Percentiles rank a stretch among this genome's conserved stretches.
Evolutionary conservation across 2,797 vertebrate species (phyloP).

Genomic region (Pseudopleuronectes americanus): DNA sequence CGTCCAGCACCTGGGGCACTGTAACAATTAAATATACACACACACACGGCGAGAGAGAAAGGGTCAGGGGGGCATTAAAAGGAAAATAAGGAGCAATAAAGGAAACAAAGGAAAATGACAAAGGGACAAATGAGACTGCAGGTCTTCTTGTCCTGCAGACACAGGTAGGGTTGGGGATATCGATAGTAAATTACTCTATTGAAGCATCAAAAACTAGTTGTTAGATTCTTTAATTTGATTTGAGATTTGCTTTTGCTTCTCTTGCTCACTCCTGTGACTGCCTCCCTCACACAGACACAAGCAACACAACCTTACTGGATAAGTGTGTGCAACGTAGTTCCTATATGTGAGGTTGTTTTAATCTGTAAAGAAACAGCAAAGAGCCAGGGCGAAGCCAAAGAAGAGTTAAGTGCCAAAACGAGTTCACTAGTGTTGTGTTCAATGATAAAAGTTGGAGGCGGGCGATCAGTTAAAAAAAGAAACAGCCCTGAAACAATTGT

Average conservation of each 20-base stretch:
- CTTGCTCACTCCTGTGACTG: neutral
- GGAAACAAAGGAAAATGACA: neutral
- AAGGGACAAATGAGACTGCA: neutral
- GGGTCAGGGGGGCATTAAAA: neutral
- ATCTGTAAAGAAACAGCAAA: too few relatives aligned
- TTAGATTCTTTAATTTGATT: neutral
- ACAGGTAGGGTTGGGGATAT: neutral
- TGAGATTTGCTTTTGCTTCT: neutral
- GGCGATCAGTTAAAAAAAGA: too few relatives aligned
- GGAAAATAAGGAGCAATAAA: neutral
- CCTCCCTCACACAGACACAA: too few relatives aligned
- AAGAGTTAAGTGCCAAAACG: too few relatives aligned
- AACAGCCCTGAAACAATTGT: too few relatives aligned
- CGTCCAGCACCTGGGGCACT: conserved; percentile 91
- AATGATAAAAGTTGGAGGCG: too few relatives aligned
- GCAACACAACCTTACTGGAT: too few relatives aligned
- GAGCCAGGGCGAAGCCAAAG: too few relatives aligned
- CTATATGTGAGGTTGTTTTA: too few relatives aligned
- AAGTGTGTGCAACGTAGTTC: too few relatives aligned
- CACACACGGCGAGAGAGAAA: neutral
- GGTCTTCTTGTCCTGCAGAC: neutral
- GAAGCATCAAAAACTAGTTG: neutral
- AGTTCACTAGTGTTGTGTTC: too few relatives aligned
- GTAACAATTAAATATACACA: conserved; percentile 55
- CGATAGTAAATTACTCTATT: neutral